Evolutionary conservation across 2,888 invertebrate genomes (phyloP).

Genomic region (Andrena dorsata): DNA sequence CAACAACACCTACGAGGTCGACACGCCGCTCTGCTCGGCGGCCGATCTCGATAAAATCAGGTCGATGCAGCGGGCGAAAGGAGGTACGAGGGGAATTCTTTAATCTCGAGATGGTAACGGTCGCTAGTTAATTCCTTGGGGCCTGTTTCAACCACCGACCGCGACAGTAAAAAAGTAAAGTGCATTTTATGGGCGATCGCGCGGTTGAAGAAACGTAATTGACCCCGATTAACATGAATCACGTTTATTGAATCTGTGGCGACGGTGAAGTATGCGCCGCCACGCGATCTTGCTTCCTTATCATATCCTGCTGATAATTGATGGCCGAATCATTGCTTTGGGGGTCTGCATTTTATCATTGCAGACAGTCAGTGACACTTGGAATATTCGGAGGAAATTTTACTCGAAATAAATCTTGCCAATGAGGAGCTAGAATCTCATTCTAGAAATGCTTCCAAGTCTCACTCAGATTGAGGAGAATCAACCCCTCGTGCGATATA

Average conservation of each 20-base stretch:
- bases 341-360: too few species aligned
- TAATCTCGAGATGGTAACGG: not conserved
- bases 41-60: constrained; percentile 91
- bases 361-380: too few species aligned
- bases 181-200: constrained; percentile 22
- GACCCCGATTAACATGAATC: constrained; percentile 73
- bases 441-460: too few species aligned
- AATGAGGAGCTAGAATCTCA: too few species aligned
- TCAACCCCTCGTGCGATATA: too few species aligned
- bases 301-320: not conserved
- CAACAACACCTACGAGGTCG: constrained; percentile 96
- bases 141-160: not conserved
- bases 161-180: constrained; percentile 11
- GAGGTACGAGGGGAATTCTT: constrained; percentile 83
- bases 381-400: too few species aligned
- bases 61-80: constrained; percentile 87
- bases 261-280: constrained; percentile 52
- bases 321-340: not conserved
- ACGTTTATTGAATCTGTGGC: constrained; percentile 71
- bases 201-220: constrained; percentile 69
- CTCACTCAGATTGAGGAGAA: too few species aligned
- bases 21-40: constrained; percentile 95
- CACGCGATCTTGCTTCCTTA: constrained; percentile 10
- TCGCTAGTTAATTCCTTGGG: not conserved
- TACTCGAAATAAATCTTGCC: too few species aligned